A percentile compares a stretch with the other conserved stretches of the same genome.
Evolutionary conservation across 2,888 invertebrate genomes (phyloP).

Genomic region (Amaurobius ferox): DNA sequence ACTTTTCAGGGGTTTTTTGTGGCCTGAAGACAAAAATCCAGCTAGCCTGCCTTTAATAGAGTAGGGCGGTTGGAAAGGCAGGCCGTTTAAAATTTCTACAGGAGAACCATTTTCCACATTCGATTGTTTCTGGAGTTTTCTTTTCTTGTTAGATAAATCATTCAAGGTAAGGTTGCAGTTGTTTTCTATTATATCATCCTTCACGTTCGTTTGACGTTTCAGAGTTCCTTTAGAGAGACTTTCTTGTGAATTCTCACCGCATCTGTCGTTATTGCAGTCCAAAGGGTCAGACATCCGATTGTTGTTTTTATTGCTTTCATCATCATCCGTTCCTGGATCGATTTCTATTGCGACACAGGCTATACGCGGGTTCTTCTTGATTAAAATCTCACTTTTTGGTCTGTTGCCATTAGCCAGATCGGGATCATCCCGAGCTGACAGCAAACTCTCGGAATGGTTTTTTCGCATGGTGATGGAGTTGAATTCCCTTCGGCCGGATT

Average conservation of each 20-base stretch:
- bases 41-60: slow-evolving; percentile 35
- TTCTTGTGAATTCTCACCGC: not conserved
- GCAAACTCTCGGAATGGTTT: slow-evolving; percentile 46
- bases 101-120: slow-evolving; percentile 40
- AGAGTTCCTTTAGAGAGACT: slow-evolving; percentile 14
- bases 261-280: not conserved
- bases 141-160: slow-evolving; percentile 21
- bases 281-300: not conserved
- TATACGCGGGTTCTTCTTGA: slow-evolving; percentile 17
- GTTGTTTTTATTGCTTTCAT: slow-evolving; percentile 50
- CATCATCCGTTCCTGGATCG: slow-evolving; percentile 68
- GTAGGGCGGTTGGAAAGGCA: not conserved
- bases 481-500: not conserved
- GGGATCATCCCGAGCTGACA: slow-evolving; percentile 4
- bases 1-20: slow-evolving; percentile 48
- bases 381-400: slow-evolving; percentile 39
- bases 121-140: slow-evolving; percentile 50
- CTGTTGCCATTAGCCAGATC: slow-evolving; percentile 32
- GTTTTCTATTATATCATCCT: slow-evolving; percentile 24
- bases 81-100: not conserved
- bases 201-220: slow-evolving; percentile 50
- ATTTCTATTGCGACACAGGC: slow-evolving; percentile 64
- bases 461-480: slow-evolving; percentile 27
- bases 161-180: slow-evolving; percentile 18
- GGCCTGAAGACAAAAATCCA: slow-evolving; percentile 25